Evolutionary conservation across 1,140 invertebrate genomes (phyloP).

Genomic region (Alviniconcha marisindica): DNA sequence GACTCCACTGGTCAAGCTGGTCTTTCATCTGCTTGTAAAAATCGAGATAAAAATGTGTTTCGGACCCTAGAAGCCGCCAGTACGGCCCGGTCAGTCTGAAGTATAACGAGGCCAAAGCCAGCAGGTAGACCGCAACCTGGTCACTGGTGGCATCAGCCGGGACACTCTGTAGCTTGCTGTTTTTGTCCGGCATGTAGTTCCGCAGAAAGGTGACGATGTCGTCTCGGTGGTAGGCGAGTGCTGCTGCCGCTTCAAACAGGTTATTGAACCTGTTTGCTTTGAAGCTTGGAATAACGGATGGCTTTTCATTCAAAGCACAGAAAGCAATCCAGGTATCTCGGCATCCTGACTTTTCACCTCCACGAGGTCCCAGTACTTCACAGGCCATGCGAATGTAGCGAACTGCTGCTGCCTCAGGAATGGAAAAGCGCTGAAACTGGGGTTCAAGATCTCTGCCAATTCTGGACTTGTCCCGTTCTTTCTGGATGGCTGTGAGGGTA

Average conservation of each 20-base stretch:
- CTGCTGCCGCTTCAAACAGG: background rate
- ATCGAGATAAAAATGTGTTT: background rate
- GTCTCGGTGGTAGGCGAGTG: background rate
- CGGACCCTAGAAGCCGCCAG: background rate
- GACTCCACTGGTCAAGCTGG: too few relatives aligned
- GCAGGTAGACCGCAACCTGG: background rate
- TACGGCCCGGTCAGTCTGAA: background rate
- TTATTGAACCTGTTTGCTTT: background rate
- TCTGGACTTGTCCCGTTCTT: background rate
- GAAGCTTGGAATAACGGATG: background rate
- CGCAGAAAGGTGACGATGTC: background rate
- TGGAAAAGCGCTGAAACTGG: background rate
- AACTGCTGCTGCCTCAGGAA: background rate
- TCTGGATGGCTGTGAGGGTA: background rate
- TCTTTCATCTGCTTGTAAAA: background rate
- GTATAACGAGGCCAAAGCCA: background rate
- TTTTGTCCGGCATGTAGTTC: background rate
- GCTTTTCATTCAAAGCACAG: background rate
- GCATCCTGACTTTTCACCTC: constrained; percentile 22
- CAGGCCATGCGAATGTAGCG: constrained; percentile 28
- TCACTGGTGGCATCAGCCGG: background rate
- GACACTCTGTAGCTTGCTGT: background rate
- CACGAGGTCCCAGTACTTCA: constrained; percentile 26
- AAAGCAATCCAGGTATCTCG: constrained; percentile 16
- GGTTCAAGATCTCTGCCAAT: background rate